These are phyloP conservation scores for Aphaenogaster ashmeadi DNA, from an alignment of 1,140 invertebrate species.

Conservation along the genomic window DNA sequence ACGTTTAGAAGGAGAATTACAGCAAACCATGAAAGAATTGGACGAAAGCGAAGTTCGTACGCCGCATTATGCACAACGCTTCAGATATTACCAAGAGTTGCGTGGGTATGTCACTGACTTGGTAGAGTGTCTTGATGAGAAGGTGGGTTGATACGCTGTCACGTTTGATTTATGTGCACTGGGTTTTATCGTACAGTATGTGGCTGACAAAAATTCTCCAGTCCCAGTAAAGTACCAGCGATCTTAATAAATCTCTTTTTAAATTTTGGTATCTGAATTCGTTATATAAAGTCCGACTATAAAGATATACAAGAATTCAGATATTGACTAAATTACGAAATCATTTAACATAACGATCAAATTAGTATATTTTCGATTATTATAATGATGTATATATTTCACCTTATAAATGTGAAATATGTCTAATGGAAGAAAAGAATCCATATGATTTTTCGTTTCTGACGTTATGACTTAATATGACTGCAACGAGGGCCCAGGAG, in stretches of 20 bases:
- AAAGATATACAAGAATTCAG: not conserved
- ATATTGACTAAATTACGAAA: not conserved
- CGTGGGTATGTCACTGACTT: slow-evolving; percentile 98
- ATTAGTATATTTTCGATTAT: not conserved
- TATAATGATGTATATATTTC: slow-evolving; percentile 17
- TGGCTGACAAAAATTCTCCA: slow-evolving; percentile 67
- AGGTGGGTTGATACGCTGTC: slow-evolving; percentile 90
- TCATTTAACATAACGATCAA: not conserved
- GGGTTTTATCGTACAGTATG: slow-evolving; percentile 76
- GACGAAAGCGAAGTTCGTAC: slow-evolving; percentile 89
- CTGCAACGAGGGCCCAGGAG: not conserved
- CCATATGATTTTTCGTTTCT: slow-evolving; percentile 3
- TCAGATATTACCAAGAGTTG: slow-evolving; percentile 98
- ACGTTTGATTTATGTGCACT: slow-evolving; percentile 83
- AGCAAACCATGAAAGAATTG: slow-evolving; percentile 89
- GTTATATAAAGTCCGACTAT: not conserved
- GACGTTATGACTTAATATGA: not conserved
- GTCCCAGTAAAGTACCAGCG: slow-evolving; percentile 42
- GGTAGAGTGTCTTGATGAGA: slow-evolving; percentile 98
- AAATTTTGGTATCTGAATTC: not conserved
- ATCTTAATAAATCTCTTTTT: slow-evolving; percentile 36
- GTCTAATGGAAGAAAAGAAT: not conserved
- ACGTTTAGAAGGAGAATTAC: slow-evolving; percentile 88
- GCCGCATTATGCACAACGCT: slow-evolving; percentile 92
- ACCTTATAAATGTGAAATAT: slow-evolving; percentile 11